A percentile compares a stretch with the other conserved stretches of the same genome.
phyloP scores from a whole-genome alignment of 2,797 vertebrate genomes.

The Pygocentrus nattereri region DNA sequence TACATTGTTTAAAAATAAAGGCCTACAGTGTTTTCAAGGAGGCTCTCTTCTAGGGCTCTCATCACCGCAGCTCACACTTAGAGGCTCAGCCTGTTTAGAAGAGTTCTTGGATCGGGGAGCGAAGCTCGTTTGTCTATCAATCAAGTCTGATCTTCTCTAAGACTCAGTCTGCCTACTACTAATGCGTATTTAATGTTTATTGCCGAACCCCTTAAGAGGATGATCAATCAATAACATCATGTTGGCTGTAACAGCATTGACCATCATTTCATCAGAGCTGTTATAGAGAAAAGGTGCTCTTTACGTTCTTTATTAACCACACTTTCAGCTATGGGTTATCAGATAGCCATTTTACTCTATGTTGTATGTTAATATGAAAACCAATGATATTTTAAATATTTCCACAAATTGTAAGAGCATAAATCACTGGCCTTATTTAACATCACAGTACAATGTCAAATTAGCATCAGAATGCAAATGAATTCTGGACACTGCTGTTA shows the following conservation, averaged over 20 bases:
- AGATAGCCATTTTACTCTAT: background rate
- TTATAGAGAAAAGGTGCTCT: background rate
- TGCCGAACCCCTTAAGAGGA: background rate
- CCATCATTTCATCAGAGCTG: background rate
- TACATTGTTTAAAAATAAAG: background rate
- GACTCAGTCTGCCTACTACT: background rate
- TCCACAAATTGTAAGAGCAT: background rate
- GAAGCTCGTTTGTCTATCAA: background rate
- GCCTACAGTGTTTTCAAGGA: background rate
- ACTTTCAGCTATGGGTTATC: background rate
- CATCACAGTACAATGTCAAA: background rate
- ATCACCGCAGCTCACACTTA: background rate
- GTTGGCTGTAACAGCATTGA: background rate
- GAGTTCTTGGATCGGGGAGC: background rate
- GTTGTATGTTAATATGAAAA: background rate
- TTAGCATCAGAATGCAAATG: background rate
- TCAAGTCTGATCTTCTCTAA: background rate
- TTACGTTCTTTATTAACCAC: background rate
- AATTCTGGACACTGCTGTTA: background rate
- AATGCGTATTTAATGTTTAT: conserved; percentile 17
- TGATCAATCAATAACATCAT: conserved; percentile 6
- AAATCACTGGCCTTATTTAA: background rate
- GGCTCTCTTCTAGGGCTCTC: background rate
- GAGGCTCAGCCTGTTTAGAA: background rate
- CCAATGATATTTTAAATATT: background rate